Conservation (phyloP, 2,797 vertebrate species). For the Leptoclinus maculatus region DNA sequence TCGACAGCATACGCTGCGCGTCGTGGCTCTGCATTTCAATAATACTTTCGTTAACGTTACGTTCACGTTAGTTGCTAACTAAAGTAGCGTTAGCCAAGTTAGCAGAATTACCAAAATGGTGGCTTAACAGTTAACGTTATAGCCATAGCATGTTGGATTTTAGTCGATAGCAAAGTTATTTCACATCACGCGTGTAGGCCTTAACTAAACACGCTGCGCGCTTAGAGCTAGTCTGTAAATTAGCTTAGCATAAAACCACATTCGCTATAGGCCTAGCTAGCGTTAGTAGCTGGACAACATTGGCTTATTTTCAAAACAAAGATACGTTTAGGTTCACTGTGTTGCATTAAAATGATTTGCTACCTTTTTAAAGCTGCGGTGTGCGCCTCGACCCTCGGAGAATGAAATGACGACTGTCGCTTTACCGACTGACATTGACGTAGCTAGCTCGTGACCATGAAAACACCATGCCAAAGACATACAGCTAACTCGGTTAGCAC, state of each 20-base stretch:
- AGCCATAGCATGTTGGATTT: accelerated
- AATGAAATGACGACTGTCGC: constrained; percentile 49
- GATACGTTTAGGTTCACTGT: accelerated
- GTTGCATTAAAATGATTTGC: not conserved
- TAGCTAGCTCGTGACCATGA: not conserved
- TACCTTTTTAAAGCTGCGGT: constrained; percentile 43
- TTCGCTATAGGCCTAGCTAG: not conserved
- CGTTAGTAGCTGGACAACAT: accelerated
- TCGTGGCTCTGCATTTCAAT: not conserved
- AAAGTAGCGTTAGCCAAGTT: not conserved
- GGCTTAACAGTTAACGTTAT: accelerated
- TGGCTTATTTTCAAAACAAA: accelerated
- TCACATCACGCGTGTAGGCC: not conserved
- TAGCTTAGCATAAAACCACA: not conserved
- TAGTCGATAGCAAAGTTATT: not conserved
- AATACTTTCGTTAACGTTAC: not conserved
- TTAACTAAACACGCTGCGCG: not conserved
- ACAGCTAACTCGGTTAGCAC: constrained; percentile 31
- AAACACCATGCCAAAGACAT: not conserved
- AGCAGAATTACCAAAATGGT: not conserved
- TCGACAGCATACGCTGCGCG: not conserved
- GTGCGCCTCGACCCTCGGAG: not conserved
- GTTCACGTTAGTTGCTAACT: not conserved
- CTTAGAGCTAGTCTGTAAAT: not conserved
- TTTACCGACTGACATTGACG: not conserved